phyloP scores from a whole-genome alignment of 2,113 vertebrate species.

The Nestor notabilis region DNA sequence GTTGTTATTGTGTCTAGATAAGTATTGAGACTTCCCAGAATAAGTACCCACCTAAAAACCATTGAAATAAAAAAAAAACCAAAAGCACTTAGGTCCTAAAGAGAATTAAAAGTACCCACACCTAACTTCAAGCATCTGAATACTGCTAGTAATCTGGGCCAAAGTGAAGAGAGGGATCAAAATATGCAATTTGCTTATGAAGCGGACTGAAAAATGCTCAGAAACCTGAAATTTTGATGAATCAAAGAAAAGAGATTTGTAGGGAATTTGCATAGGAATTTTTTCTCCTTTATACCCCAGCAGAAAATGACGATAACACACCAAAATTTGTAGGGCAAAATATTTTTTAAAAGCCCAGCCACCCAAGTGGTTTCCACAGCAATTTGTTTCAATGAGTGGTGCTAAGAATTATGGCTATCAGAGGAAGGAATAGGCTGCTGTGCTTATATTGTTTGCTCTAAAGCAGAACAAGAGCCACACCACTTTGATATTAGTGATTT shows the following conservation, averaged over 20 bases:
- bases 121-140: background rate
- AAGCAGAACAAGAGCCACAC: conserved; percentile 4
- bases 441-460: conserved; percentile 5
- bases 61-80: background rate
- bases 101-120: background rate
- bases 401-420: conserved; percentile 23
- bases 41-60: background rate
- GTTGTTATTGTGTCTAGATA: background rate
- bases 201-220: background rate
- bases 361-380: background rate
- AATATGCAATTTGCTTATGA: background rate
- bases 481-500: conserved; percentile 44
- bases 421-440: conserved; percentile 10
- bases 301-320: background rate
- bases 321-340: background rate
- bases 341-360: background rate
- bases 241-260: background rate
- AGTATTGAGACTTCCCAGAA: background rate
- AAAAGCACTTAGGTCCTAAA: background rate
- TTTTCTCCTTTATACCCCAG: background rate
- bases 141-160: background rate
- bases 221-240: background rate
- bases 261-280: background rate
- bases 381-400: conserved; percentile 1
- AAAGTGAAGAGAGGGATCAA: background rate